Base-by-base conservation (phyloP, 2,888 invertebrate species). In the Athalia circularis region DNA sequence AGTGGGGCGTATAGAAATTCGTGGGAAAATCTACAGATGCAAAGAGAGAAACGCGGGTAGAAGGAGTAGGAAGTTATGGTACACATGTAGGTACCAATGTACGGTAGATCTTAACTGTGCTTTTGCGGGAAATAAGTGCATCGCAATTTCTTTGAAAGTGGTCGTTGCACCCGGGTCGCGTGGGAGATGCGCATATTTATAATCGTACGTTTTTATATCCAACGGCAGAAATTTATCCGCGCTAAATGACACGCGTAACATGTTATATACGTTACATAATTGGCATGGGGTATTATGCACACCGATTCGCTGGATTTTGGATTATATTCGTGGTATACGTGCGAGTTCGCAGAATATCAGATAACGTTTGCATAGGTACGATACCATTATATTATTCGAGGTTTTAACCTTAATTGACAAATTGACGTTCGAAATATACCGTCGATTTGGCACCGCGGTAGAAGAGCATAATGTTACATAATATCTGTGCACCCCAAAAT, bases 21-120 rank as follows among this genome's bases (percentile, higher is more conserved):
- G 68, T 70, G 68, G 57, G 68, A 70, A 45, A 70, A 45, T 57
- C 48, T 15, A 70, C 54, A 70, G 68, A 70, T 54, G 68, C 2
- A 7, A 57, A 43, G 1, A 45, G 11, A n/a, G 29, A 2, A n/a
- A 47, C 3, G 13, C 8, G 47, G 47, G 13, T 5, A 65, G 11
- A 7, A 65, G 29, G 43, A 62, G 29, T 6, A 29, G 29, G 43
- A 62, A 5, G 43, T 29, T 29, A 29, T 29, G 29, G 29, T 29
- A 29, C 29, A 29, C 29, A 62, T 43, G 9, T 5, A 15, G 8
- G 9, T 15, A 15, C 29, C 29, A 43, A 62, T 43, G 7, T 8
- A 7, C 29, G 62, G 11, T 9, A 64, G 43, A 64, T 13, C 15
- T 65, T 65, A 65, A 65, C 65, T 65, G 65, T 50, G 65, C 65